These are phyloP conservation scores for Anhinga rufa DNA, from an alignment of 2,113 vertebrate genomes.

Conservation along the genomic window DNA sequence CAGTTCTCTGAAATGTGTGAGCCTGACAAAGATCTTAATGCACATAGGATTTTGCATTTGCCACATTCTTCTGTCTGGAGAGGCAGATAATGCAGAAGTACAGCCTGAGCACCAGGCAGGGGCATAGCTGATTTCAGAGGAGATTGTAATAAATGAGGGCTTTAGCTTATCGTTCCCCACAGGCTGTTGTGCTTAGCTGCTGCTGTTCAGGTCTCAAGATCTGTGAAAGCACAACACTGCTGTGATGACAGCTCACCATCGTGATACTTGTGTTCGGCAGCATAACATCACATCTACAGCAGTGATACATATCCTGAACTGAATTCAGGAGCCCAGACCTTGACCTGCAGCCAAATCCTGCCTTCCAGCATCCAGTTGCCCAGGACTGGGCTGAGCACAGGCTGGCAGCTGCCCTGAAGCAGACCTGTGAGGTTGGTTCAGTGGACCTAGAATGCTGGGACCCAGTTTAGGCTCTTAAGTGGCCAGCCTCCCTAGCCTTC, in stretches of 20 bases:
- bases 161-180: slow-evolving; percentile 60
- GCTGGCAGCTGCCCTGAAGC: neutral
- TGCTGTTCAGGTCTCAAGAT: neutral
- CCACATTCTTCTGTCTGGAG: slow-evolving; percentile 37
- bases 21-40: slow-evolving; percentile 30
- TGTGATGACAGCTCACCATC: neutral
- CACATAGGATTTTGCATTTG: slow-evolving; percentile 38
- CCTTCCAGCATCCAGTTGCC: neutral
- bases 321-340: neutral
- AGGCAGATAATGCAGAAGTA: slow-evolving; percentile 62
- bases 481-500: neutral
- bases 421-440: neutral
- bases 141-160: slow-evolving; percentile 62
- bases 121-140: slow-evolving; percentile 26
- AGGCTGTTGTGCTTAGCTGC: slow-evolving; percentile 18
- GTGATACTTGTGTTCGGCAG: neutral
- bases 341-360: neutral
- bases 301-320: neutral
- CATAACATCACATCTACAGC: neutral
- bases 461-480: neutral
- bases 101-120: neutral
- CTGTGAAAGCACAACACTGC: neutral
- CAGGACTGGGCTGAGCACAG: neutral
- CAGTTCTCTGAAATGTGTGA: neutral
- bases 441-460: neutral